Percentiles rank a stretch among this genome's conserved stretches.
phyloP scores from a whole-genome alignment of 2,797 vertebrate genomes.

The Lophius americanus region DNA sequence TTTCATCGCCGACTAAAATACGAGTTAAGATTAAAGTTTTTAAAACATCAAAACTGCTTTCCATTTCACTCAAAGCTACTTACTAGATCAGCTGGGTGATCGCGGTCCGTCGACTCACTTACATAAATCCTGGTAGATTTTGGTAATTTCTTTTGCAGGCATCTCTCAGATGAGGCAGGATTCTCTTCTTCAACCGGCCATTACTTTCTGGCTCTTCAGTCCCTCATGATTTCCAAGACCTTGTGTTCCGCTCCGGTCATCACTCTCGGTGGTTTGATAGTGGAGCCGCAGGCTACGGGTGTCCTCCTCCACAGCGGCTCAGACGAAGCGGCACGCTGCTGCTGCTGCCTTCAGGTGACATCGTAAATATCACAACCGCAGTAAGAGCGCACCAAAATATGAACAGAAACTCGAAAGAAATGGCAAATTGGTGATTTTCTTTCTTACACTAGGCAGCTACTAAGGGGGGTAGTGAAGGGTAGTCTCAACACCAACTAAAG shows the following conservation, averaged over 20 bases:
- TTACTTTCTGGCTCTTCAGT: constrained; percentile 33
- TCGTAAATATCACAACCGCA: constrained; percentile 44
- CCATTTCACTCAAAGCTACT: constrained; percentile 67
- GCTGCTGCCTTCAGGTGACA: constrained; percentile 63
- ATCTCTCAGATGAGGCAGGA: constrained; percentile 51
- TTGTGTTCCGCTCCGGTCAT: constrained; percentile 45
- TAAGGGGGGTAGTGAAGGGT: constrained; percentile 15
- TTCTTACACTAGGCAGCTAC: constrained; percentile 17
- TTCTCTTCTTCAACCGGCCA: constrained; percentile 40
- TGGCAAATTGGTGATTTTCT: constrained; percentile 26
- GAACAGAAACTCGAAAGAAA: neutral
- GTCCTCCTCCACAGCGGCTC: constrained; percentile 52
- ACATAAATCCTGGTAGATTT: constrained; percentile 67
- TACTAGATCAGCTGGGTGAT: constrained; percentile 83
- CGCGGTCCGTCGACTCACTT: constrained; percentile 70
- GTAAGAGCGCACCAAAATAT: constrained; percentile 7
- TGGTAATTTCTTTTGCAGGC: constrained; percentile 35
- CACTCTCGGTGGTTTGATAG: constrained; percentile 48
- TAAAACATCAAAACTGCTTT: neutral
- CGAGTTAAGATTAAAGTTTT: constrained; percentile 54
- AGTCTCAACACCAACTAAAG: constrained; percentile 38
- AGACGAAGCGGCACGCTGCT: constrained; percentile 58
- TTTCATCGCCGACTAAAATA: neutral
- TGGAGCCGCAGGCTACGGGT: constrained; percentile 44
- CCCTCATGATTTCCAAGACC: constrained; percentile 32